These are phyloP conservation scores for Lichenostomus cassidix DNA, from an alignment of 2,113 vertebrate genomes.

Conservation along the genomic window DNA sequence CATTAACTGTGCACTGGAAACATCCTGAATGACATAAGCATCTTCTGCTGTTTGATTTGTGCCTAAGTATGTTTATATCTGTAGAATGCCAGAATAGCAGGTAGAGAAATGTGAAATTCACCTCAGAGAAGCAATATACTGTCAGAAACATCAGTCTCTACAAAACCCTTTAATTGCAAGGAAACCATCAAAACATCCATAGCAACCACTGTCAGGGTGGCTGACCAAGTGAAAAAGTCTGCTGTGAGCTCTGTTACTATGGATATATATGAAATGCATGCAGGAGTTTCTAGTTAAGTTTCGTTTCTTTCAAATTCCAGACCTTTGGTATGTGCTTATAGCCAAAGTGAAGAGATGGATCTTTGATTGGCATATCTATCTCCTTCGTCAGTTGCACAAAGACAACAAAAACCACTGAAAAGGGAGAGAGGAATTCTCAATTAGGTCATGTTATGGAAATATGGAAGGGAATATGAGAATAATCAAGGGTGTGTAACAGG, in stretches of 20 bases:
- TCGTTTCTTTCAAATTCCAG: neutral
- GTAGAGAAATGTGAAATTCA: constrained; percentile 26
- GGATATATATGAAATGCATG: constrained; percentile 40
- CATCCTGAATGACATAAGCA: constrained; percentile 41
- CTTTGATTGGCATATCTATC: neutral
- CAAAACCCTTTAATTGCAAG: constrained; percentile 60
- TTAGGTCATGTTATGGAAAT: neutral
- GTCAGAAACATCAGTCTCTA: constrained; percentile 23
- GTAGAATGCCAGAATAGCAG: neutral
- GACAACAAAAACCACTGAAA: neutral
- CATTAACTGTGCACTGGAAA: constrained; percentile 33
- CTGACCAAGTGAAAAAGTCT: constrained; percentile 48
- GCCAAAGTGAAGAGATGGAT: neutral
- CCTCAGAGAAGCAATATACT: constrained; percentile 2
- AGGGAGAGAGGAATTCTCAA: neutral
- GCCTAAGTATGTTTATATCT: neutral
- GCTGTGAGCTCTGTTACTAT: constrained; percentile 64
- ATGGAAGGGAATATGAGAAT: neutral
- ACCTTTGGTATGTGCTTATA: neutral
- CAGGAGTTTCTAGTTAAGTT: neutral
- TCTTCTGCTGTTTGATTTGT: constrained; percentile 27
- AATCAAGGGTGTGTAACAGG: neutral
- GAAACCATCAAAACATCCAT: constrained; percentile 35
- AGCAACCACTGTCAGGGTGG: constrained; percentile 18
- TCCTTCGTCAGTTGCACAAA: neutral